Evolutionary conservation across 2,113 vertebrate genomes (phyloP).

Genomic region (Verasper variegatus): DNA sequence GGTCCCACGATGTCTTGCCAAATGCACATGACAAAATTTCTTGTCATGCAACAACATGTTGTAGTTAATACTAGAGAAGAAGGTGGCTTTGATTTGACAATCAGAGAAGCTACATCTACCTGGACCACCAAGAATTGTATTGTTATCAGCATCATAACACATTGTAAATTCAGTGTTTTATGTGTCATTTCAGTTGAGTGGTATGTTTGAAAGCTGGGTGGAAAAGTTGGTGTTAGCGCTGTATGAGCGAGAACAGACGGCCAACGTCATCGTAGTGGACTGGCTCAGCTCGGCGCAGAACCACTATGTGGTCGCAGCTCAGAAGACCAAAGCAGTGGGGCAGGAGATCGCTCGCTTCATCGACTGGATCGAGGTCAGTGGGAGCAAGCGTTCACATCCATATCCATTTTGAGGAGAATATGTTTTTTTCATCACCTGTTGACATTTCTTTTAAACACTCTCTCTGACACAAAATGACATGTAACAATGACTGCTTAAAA

Average conservation of each 20-base stretch:
- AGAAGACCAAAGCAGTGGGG: slow-evolving; percentile 82
- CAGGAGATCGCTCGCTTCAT: slow-evolving; percentile 81
- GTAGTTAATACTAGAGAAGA: too few species aligned
- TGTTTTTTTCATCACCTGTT: background rate
- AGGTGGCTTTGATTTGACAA: too few species aligned
- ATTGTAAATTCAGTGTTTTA: background rate
- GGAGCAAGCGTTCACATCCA: background rate
- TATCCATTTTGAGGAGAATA: background rate
- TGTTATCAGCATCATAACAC: background rate
- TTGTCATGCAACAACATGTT: slow-evolving; percentile 7
- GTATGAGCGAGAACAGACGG: slow-evolving; percentile 74
- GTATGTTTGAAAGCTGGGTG: slow-evolving; percentile 85
- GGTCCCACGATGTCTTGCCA: background rate
- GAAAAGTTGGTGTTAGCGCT: slow-evolving; percentile 80
- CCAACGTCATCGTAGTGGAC: slow-evolving; percentile 85
- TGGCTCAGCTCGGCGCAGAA: slow-evolving; percentile 84
- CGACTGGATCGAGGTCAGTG: slow-evolving; percentile 84
- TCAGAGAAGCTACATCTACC: too few species aligned
- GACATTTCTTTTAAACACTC: too few species aligned
- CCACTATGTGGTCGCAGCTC: slow-evolving; percentile 82
- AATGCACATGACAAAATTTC: background rate
- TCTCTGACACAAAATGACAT: background rate
- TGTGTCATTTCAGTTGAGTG: slow-evolving; percentile 75
- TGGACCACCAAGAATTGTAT: background rate
- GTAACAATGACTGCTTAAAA: too few species aligned